Base-by-base conservation (phyloP, 2,113 vertebrate species). In the Amblyornis subalaris region DNA sequence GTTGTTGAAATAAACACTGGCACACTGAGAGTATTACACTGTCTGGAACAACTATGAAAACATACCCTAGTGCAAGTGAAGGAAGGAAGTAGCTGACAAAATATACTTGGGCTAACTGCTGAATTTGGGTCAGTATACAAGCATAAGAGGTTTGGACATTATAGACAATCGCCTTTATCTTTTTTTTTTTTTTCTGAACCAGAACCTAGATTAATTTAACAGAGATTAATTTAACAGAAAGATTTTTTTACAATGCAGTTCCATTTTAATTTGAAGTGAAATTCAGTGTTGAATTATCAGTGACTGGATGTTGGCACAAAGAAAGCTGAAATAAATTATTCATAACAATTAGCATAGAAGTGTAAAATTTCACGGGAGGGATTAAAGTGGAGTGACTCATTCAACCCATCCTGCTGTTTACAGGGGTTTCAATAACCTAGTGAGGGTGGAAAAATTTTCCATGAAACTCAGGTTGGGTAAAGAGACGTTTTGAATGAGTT, bases 301-400 rank as follows among this genome's bases (percentile, higher is more conserved):
- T 72, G 58, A 55, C 48, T 90, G 70, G 31, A 81, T 75, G 21
- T 33, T 87, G 80, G 57, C 73, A 87, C 36, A 78, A 92, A 67
- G 64, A 65, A 61, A 65, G 12, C 38, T 78, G 16, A 87, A 89
- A 69, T 91, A 75, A 92, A 96, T 94, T 85, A 94, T 95, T 94
- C 54, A 64, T 58, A 70, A 28, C 14, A 66, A 71, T 90, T 83
- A 75, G 13, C 80, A 84, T 2, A 69, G 53, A 74, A 90, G 61
- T 78, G 36, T 57, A 79, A 75, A 78, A 61, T 78, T 92, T 94
- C 89, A 73, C 31, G 50, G 81, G 42, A 76, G 20, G 76, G 62
- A 73, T 94, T 89, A 75, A 92, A 87, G 57, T 85, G 57, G 25
- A 85, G 26, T 91, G 87, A 79, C 62, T 94, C n/a, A 92, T 94